Conservation (phyloP, 2,113 vertebrate species). For the Centropus bengalensis region DNA sequence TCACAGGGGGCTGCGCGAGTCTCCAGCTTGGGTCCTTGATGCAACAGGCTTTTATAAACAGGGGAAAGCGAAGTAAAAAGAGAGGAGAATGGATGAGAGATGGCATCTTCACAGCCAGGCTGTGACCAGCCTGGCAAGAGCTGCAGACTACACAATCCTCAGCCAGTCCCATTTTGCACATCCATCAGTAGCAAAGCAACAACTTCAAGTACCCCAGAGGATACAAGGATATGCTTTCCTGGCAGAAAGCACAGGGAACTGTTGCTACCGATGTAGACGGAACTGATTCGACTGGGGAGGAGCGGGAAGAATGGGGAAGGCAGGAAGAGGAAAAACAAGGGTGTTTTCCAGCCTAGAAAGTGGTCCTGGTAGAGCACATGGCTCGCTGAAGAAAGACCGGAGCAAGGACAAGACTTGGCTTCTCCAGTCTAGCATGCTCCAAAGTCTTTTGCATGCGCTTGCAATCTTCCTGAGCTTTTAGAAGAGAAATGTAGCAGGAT, state of each 20-base stretch:
- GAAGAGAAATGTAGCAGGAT: constrained; percentile 63
- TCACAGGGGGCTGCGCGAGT: constrained; percentile 87
- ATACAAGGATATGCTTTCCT: constrained; percentile 40
- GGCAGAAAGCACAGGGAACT: constrained; percentile 61
- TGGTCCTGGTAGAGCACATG: constrained; percentile 47
- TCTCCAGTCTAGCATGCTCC: constrained; percentile 74
- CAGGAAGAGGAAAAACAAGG: constrained; percentile 41
- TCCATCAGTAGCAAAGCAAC: constrained; percentile 48
- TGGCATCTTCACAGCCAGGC: constrained; percentile 71
- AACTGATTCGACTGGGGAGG: constrained; percentile 28
- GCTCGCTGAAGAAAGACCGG: constrained; percentile 50
- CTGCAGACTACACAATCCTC: constrained; percentile 55
- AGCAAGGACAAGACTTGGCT: constrained; percentile 51
- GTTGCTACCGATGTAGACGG: constrained; percentile 28
- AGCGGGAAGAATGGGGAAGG: constrained; percentile 43
- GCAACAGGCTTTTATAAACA: constrained; percentile 40
- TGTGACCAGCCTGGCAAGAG: constrained; percentile 45
- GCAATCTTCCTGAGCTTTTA: constrained; percentile 69
- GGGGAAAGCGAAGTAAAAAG: constrained; percentile 44
- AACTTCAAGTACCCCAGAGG: constrained; percentile 21
- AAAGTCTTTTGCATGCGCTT: constrained; percentile 20
- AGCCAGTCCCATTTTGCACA: constrained; percentile 38
- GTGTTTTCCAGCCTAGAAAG: constrained; percentile 60
- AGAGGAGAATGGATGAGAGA: constrained; percentile 24
- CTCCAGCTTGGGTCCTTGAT: constrained; percentile 80